phyloP scores from a whole-genome alignment of 1,140 invertebrate genomes.

The Tetramorium parvispinum region DNA sequence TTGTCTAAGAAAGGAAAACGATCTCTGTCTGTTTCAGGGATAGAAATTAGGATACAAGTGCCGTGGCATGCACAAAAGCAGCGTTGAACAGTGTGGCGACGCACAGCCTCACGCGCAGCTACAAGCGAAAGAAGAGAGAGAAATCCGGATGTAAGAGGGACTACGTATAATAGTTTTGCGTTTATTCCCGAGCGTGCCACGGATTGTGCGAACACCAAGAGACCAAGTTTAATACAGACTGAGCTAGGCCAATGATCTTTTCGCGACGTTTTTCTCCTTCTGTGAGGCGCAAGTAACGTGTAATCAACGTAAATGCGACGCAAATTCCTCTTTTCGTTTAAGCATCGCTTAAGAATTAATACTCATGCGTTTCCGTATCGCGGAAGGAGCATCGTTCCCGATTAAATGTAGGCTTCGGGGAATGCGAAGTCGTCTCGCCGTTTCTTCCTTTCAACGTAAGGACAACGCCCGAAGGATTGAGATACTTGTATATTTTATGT shows the following conservation, averaged over 20 bases:
- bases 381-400: slow-evolving; percentile 10
- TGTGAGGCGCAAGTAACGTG: slow-evolving; percentile 26
- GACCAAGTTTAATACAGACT: slow-evolving; percentile 75
- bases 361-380: slow-evolving; percentile 6
- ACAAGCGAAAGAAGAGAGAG: slow-evolving; percentile 81
- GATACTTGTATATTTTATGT: background rate
- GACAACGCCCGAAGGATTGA: background rate
- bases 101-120: slow-evolving; percentile 83
- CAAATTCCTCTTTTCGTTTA: slow-evolving; percentile 40
- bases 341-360: slow-evolving; percentile 47
- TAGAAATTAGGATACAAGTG: slow-evolving; percentile 84
- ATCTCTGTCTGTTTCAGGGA: slow-evolving; percentile 75
- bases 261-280: slow-evolving; percentile 7
- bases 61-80: slow-evolving; percentile 84
- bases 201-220: slow-evolving; percentile 74
- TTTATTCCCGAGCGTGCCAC: slow-evolving; percentile 79
- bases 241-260: slow-evolving; percentile 70
- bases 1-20: background rate
- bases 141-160: slow-evolving; percentile 79
- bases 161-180: slow-evolving; percentile 78
- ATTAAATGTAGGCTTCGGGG: slow-evolving; percentile 1
- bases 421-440: slow-evolving; percentile 5
- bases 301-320: slow-evolving; percentile 49
- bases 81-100: slow-evolving; percentile 81
- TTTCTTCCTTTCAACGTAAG: slow-evolving; percentile 11